Evolutionary conservation across 2,797 vertebrate genomes (phyloP).

Genomic region (Sebastes iracundus): DNA sequence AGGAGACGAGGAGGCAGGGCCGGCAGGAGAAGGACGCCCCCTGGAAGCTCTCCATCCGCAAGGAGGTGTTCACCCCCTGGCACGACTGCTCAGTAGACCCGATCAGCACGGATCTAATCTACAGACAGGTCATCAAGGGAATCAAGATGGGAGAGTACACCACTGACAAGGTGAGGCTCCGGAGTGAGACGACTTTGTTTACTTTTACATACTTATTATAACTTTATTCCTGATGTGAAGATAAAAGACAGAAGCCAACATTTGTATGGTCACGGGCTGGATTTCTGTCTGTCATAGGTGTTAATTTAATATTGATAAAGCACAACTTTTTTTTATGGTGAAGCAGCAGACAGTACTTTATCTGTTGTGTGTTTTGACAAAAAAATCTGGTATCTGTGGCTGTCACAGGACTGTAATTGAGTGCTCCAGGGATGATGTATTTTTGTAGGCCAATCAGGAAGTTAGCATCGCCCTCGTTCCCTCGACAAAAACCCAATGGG

Average conservation of each 20-base stretch:
- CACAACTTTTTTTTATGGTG: background rate
- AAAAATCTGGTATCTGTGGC: too few species aligned
- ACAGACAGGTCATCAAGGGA: slow-evolving; percentile 89
- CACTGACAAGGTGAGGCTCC: slow-evolving; percentile 85
- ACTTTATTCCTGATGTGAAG: background rate
- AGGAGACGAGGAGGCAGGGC: slow-evolving; percentile 87
- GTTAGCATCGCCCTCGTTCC: too few species aligned
- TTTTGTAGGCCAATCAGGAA: too few species aligned
- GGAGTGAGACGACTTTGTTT: background rate
- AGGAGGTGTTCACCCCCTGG: slow-evolving; percentile 95
- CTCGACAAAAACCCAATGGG: too few species aligned
- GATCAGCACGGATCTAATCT: slow-evolving; percentile 91
- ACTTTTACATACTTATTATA: background rate
- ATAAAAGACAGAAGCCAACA: background rate
- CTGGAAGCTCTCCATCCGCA: slow-evolving; percentile 90
- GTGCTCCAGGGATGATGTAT: too few species aligned
- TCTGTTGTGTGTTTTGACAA: too few species aligned
- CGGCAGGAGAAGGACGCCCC: slow-evolving; percentile 83
- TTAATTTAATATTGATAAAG: background rate
- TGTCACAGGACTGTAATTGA: too few species aligned
- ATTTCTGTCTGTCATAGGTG: background rate
- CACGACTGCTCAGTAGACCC: slow-evolving; percentile 86
- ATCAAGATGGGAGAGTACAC: slow-evolving; percentile 89
- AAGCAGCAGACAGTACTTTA: too few species aligned
- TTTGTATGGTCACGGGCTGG: background rate